phyloP scores from a whole-genome alignment of 2,113 vertebrate species.

The Sitta europaea region DNA sequence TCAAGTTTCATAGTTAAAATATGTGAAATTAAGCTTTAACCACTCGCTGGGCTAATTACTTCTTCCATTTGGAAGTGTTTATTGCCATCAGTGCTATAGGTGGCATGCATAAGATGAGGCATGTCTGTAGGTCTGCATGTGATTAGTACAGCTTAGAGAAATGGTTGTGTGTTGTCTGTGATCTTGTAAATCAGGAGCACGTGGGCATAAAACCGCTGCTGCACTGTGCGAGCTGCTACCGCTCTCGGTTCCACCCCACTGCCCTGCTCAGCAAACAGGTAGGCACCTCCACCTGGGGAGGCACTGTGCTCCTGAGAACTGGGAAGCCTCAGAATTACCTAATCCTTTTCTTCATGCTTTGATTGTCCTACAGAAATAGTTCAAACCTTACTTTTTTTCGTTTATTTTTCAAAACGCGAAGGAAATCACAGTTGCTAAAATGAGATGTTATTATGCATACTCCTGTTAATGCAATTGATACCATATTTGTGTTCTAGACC shows the following conservation, averaged over 20 bases:
- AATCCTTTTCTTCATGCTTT: neutral
- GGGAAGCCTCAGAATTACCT: neutral
- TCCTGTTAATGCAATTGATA: neutral
- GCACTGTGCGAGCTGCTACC: conserved; percentile 43
- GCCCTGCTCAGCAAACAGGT: conserved; percentile 72
- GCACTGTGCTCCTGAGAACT: neutral
- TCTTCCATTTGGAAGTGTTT: neutral
- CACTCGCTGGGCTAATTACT: neutral
- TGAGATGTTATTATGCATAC: neutral
- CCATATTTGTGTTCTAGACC: neutral
- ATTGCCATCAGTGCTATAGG: neutral
- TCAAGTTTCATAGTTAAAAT: neutral
- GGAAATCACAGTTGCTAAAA: neutral
- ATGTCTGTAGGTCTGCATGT: neutral
- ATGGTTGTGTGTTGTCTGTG: neutral
- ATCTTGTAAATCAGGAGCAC: conserved; percentile 59
- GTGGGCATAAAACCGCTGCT: conserved; percentile 13
- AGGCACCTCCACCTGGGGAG: neutral
- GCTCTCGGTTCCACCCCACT: conserved; percentile 70
- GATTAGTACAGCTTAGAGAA: neutral
- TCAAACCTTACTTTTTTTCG: neutral
- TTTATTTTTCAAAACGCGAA: neutral
- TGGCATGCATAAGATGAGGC: neutral
- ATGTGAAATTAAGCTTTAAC: neutral
- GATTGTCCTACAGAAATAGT: neutral